Evolutionary conservation across 1,140 invertebrate genomes (phyloP), one percentile per base, ranked within the genome.

Genomic region (Pararge aegeria): DNA sequence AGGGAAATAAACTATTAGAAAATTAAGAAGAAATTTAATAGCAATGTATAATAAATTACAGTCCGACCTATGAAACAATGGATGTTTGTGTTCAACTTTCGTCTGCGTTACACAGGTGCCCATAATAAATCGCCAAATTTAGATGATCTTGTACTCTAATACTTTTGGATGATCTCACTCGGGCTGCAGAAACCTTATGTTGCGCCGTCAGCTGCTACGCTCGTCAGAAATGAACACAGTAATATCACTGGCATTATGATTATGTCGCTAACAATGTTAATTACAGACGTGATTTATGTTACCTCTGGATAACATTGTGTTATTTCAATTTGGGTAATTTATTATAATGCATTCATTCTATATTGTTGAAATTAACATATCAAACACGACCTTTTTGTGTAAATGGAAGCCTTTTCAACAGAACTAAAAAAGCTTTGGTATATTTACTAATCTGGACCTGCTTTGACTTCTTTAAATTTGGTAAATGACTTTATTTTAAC

Each of bases 131-230:
- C 27, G 5, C 27, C 10, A 9, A 34, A 12, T 34, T 34, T n/a
- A 34, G 30, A 10, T n/a, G 12, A 24, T 24, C 24, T 24, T 24
- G 24, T 24, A 24, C 42, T 48, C 50, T 46, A 12, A 42, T 42
- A 42, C 13, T 42, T 42, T 19, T 4, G 16, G 54, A 64, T 68
- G 62, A 65, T 61, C 61, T 68, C 61, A 68, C 55, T 55, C 54
- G 37, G 40, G 12, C 53, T 27, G 24, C 27, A 58, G 56, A 55
- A 30, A 19, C 1, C 20, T 19, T 3, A 20, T 20, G 10, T 16
- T 46, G 18, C 55, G 64, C 55, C 55, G 56, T 72, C 73, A 80
- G 76, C 83, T 86, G 83, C 81, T 83, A 63, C 56, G 53, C 68
- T 80, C 80, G 79, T 83, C 75, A 73, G 50, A 61, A 66, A 20